A percentile compares a stretch with the other conserved stretches of the same genome.
These are phyloP conservation scores for Spilarctia lutea DNA, from an alignment of 2,888 invertebrate species.

Conservation along the genomic window DNA sequence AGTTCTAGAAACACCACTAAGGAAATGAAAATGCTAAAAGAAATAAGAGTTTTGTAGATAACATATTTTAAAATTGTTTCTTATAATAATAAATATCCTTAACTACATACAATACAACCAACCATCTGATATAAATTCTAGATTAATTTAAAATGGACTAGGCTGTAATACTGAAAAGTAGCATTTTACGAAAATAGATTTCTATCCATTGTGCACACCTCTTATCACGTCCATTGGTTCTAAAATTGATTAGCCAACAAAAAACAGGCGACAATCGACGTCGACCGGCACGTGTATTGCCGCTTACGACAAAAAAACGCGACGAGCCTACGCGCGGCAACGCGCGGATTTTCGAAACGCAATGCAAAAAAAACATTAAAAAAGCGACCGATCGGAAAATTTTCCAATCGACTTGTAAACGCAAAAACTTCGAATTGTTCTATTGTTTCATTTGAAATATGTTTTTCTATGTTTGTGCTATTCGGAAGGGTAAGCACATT, in stretches of 20 bases:
- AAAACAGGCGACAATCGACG: slow-evolving; percentile 60
- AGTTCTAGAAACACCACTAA: background rate
- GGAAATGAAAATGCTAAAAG: too few relatives aligned
- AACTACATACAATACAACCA: background rate
- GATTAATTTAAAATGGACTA: background rate
- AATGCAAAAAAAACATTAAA: slow-evolving; percentile 50
- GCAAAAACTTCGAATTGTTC: slow-evolving; percentile 48
- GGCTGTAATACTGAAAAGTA: background rate
- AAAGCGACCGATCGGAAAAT: slow-evolving; percentile 42
- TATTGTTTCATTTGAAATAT: slow-evolving; percentile 39
- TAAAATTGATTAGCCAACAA: slow-evolving; percentile 66
- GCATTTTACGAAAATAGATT: slow-evolving; percentile 33
- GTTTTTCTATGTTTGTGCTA: slow-evolving; percentile 13
- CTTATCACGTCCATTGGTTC: slow-evolving; percentile 43
- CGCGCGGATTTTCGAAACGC: slow-evolving; percentile 51
- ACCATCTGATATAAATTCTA: background rate
- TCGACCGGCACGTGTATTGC: slow-evolving; percentile 68
- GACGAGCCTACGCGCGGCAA: slow-evolving; percentile 44
- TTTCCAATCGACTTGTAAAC: slow-evolving; percentile 45
- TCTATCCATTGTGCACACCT: slow-evolving; percentile 48
- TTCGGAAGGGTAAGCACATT: background rate
- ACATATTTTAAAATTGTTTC: background rate
- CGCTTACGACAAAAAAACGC: slow-evolving; percentile 51
- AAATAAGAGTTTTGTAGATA: background rate
- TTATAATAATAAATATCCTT: background rate